Evolutionary conservation across 2,113 vertebrate genomes (phyloP).

Genomic region (Mustelus asterias): DNA sequence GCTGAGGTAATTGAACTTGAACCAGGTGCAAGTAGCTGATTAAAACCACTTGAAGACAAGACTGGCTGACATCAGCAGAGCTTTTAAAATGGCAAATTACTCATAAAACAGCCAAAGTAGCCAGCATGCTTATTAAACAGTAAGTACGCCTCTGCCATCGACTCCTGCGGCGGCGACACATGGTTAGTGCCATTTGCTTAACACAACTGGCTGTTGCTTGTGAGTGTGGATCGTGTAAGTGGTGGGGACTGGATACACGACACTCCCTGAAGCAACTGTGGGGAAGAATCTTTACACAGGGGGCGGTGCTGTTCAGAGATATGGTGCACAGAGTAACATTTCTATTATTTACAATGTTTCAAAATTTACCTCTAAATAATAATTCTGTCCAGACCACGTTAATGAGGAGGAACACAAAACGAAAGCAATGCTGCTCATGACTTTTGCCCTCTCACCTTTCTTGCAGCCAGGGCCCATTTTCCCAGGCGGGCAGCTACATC

Average conservation of each 20-base stretch:
- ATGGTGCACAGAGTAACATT: background rate
- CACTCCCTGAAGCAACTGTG: background rate
- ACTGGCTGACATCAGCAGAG: background rate
- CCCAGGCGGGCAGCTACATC: slow-evolving; percentile 69
- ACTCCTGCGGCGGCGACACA: background rate
- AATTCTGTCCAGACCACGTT: background rate
- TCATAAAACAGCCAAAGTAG: background rate
- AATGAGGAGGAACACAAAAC: no score
- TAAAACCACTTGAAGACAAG: background rate
- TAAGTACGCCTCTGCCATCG: background rate
- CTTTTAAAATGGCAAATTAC: background rate
- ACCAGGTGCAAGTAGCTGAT: background rate
- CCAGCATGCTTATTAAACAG: background rate
- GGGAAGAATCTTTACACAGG: background rate
- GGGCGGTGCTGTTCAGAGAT: background rate
- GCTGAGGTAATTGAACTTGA: background rate
- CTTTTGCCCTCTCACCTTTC: slow-evolving; percentile 61
- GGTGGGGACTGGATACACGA: background rate
- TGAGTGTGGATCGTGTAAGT: background rate
- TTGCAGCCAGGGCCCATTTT: slow-evolving; percentile 64
- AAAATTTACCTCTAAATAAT: background rate
- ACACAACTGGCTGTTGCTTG: background rate
- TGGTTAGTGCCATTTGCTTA: background rate
- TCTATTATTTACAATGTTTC: background rate
- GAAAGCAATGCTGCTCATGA: background rate